Percentiles rank a stretch among this genome's conserved stretches.
phyloP scores from a whole-genome alignment of 2,113 vertebrate genomes.

The Mionectes macconnelli region DNA sequence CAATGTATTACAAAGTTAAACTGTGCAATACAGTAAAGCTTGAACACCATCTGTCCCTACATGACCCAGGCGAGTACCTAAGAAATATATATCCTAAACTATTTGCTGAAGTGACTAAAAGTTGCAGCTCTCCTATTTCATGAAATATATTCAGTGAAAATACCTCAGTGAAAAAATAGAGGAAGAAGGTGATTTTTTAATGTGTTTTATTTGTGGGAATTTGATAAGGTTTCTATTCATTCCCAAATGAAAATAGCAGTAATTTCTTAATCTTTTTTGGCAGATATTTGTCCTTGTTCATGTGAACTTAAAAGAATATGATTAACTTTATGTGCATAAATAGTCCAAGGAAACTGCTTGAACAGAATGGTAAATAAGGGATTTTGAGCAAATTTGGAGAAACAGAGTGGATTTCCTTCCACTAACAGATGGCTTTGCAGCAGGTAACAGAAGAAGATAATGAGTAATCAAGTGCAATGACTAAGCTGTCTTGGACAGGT shows the following conservation, averaged over 20 bases:
- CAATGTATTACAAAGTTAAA: neutral
- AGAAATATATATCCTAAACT: neutral
- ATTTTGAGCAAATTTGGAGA: conserved; percentile 28
- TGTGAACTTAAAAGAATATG: neutral
- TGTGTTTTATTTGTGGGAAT: neutral
- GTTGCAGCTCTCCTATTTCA: neutral
- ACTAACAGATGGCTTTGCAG: conserved; percentile 59
- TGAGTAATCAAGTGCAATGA: conserved; percentile 61
- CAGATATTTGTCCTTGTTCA: neutral
- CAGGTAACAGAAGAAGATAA: conserved; percentile 60
- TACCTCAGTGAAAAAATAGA: neutral
- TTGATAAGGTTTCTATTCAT: neutral
- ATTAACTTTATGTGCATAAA: neutral
- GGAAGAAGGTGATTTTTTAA: neutral
- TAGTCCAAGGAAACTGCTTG: neutral
- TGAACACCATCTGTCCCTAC: neutral
- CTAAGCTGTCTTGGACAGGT: conserved; percentile 51
- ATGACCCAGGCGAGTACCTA: neutral
- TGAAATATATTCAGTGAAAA: neutral
- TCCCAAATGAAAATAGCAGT: neutral
- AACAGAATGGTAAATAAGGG: conserved; percentile 3
- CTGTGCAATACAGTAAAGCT: neutral
- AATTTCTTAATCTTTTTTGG: neutral
- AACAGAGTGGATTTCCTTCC: neutral
- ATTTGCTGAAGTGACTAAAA: neutral